A percentile compares a stretch with the other conserved stretches of the same genome.
phyloP scores from a whole-genome alignment of 92 coral and sea anemone genomes.

The Blastomussa wellsi region DNA sequence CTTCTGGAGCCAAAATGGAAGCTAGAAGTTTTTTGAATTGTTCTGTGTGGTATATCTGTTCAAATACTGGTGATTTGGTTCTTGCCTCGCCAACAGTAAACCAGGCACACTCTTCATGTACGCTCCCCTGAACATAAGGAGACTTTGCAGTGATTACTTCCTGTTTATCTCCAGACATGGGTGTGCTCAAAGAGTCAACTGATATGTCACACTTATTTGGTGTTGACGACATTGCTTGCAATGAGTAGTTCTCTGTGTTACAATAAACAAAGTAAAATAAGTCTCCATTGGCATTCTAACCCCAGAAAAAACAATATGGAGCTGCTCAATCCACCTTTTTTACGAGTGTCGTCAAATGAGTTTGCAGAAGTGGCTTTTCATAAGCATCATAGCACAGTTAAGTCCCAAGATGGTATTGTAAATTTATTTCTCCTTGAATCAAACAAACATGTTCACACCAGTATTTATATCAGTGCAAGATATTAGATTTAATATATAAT shows the following conservation, averaged over 20 bases:
- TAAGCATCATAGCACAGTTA: too few species aligned
- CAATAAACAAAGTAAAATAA: background rate
- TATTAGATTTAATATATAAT: too few species aligned
- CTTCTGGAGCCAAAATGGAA: conserved; percentile 19
- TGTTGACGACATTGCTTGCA: background rate
- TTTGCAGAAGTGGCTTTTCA: background rate
- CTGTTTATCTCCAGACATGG: conserved; percentile 26
- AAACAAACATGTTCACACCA: too few species aligned
- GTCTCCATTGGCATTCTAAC: background rate
- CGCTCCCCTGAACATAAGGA: conserved; percentile 89
- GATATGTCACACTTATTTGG: conserved; percentile 13
- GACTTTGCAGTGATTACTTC: conserved; percentile 58
- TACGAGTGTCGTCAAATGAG: background rate
- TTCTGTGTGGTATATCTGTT: conserved; percentile 58
- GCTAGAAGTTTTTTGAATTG: conserved; percentile 67
- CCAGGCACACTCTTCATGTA: conserved; percentile 97
- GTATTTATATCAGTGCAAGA: too few species aligned
- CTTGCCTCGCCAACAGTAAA: conserved; percentile 77
- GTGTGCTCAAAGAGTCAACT: background rate
- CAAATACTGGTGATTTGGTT: conserved; percentile 79
- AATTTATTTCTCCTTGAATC: background rate
- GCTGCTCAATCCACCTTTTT: background rate
- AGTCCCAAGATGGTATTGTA: too few species aligned
- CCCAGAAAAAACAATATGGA: background rate
- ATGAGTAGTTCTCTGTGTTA: background rate